Conservation (phyloP, 1,140 invertebrate species). For the Zophobas morio region DNA sequence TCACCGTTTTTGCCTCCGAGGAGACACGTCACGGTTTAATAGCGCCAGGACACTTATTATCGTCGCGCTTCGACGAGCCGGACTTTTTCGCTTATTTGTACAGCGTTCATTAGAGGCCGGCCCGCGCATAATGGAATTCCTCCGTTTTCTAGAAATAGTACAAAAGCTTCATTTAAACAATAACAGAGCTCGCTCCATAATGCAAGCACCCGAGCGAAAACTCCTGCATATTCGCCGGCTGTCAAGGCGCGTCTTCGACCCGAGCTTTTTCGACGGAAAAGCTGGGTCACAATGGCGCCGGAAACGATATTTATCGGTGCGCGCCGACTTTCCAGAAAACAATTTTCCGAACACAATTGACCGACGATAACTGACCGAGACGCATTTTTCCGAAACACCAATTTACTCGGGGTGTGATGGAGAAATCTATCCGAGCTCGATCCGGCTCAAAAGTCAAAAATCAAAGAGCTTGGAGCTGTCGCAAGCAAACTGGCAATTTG, state of each 20-base stretch:
- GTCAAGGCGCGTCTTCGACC: conserved; percentile 4
- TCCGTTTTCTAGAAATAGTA: conserved; percentile 24
- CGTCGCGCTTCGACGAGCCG: conserved; percentile 5
- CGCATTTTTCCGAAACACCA: conserved; percentile 1
- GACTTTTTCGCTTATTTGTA: conserved; percentile 22
- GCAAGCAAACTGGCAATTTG: no score
- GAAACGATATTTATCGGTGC: not conserved
- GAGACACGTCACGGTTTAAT: conserved; percentile 7
- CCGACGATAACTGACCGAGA: conserved; percentile 8
- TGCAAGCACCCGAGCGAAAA: conserved; percentile 13
- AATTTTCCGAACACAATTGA: conserved; percentile 15
- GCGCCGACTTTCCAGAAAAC: not conserved
- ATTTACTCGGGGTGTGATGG: not conserved
- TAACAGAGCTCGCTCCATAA: conserved; percentile 6
- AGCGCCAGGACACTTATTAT: conserved; percentile 14
- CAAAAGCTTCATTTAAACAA: conserved; percentile 34
- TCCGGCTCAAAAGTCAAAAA: no score
- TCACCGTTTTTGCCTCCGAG: conserved; percentile 10
- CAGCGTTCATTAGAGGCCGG: conserved; percentile 20
- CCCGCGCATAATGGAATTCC: conserved; percentile 24
- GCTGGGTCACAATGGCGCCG: not conserved
- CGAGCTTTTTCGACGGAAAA: not conserved
- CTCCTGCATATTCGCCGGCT: conserved; percentile 23
- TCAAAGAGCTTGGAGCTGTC: no score
- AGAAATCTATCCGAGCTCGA: not conserved